Percentiles rank a stretch among this genome's conserved stretches.
phyloP scores from a whole-genome alignment of 2,113 vertebrate genomes.

The Typhlomys cinereus region DNA sequence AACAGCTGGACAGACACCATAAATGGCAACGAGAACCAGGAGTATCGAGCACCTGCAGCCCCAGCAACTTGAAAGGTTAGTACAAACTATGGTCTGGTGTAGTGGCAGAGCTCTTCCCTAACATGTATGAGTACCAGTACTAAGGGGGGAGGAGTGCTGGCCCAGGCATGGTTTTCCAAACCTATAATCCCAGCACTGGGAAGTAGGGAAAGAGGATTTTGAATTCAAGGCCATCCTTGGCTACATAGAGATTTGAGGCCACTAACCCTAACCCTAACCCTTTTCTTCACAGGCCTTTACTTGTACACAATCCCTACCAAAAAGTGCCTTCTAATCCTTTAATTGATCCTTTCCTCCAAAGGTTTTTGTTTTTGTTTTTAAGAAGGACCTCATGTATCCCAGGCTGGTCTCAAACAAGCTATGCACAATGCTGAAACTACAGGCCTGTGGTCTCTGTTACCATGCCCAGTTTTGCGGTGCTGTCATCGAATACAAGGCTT shows the following conservation, averaged over 20 bases:
- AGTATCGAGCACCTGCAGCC: neutral
- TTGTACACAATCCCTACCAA: neutral
- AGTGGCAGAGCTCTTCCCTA: neutral
- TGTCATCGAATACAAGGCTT: too few species aligned
- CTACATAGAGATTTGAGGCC: neutral
- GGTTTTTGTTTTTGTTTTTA: neutral
- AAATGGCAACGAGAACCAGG: neutral
- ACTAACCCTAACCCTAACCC: constrained; percentile 15
- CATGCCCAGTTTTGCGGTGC: neutral
- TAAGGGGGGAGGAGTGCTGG: neutral
- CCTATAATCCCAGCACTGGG: neutral
- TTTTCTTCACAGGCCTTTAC: neutral
- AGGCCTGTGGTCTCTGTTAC: too few species aligned
- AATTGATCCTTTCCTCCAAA: neutral
- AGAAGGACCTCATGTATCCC: too few species aligned
- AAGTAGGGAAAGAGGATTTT: neutral
- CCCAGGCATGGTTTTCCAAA: neutral
- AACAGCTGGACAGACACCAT: neutral
- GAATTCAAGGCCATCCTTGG: neutral
- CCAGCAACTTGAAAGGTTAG: neutral
- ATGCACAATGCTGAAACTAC: neutral
- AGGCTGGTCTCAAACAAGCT: neutral
- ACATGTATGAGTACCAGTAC: neutral
- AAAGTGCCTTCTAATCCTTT: constrained; percentile 18
- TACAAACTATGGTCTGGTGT: neutral